phyloP scores from a whole-genome alignment of 2,113 vertebrate genomes.

The Cynopterus brachyotis region DNA sequence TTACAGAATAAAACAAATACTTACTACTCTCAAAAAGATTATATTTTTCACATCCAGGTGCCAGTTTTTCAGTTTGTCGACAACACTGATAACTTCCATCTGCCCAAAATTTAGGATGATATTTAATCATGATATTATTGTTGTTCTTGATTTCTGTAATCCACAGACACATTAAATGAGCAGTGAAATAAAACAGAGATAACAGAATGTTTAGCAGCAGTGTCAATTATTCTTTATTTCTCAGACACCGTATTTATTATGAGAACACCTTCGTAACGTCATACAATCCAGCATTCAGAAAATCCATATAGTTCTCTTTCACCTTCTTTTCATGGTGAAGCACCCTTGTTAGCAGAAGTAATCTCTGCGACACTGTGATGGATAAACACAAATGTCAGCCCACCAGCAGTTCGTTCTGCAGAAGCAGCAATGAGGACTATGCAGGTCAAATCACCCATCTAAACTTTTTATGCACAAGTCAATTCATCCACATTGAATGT shows the following conservation, averaged over 20 bases:
- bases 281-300: background rate
- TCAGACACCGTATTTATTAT: background rate
- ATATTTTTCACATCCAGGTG: constrained; percentile 94
- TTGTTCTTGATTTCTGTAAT: constrained; percentile 93
- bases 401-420: background rate
- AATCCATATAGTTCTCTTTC: background rate
- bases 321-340: background rate
- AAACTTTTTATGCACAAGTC: background rate
- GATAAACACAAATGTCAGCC: background rate
- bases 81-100: constrained; percentile 95
- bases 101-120: constrained; percentile 95
- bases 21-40: constrained; percentile 92
- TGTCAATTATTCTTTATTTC: background rate
- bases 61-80: constrained; percentile 93
- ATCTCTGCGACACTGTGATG: background rate
- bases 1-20: constrained; percentile 63
- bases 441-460: background rate
- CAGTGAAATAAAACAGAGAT: background rate
- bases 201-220: background rate
- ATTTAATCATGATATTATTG: constrained; percentile 89
- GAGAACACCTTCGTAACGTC: background rate
- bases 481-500: background rate
- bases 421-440: background rate
- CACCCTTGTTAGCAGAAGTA: background rate
- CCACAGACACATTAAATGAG: constrained; percentile 29